A percentile compares a stretch with the other conserved stretches of the same genome.
These are phyloP conservation scores for Sepioteuthis lessoniana DNA, from an alignment of 2,888 invertebrate genomes.

Conservation along the genomic window DNA sequence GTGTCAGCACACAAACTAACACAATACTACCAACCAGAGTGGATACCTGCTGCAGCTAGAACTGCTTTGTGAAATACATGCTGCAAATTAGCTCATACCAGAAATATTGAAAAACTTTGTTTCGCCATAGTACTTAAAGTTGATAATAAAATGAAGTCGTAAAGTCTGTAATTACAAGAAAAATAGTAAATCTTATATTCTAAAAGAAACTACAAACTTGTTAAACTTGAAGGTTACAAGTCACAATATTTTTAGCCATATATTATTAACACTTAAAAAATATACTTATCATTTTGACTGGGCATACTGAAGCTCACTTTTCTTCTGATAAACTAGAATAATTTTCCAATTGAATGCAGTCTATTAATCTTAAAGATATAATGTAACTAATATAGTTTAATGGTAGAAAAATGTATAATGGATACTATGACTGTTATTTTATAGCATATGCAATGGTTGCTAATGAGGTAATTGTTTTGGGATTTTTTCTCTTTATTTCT, in stretches of 20 bases:
- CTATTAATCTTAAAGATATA: neutral
- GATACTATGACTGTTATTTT: neutral
- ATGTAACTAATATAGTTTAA: neutral
- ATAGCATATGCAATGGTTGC: neutral
- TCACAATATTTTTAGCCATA: neutral
- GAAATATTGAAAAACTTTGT: too few relatives aligned
- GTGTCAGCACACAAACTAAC: too few relatives aligned
- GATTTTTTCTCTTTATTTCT: neutral
- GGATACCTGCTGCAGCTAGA: too few relatives aligned
- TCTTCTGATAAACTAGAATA: too few relatives aligned
- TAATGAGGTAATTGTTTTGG: neutral
- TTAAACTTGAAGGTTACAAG: neutral
- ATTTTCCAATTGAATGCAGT: too few relatives aligned
- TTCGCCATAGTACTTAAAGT: too few relatives aligned
- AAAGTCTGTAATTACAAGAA: neutral
- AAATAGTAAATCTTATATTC: neutral
- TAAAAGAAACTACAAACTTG: neutral
- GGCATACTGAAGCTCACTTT: neutral
- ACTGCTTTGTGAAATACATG: too few relatives aligned
- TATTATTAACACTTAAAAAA: neutral
- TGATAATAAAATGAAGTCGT: too few relatives aligned
- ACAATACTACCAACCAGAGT: too few relatives aligned
- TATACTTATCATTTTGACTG: neutral
- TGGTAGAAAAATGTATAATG: neutral
- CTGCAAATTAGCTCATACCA: too few relatives aligned